phyloP scores from a whole-genome alignment of 2,113 vertebrate genomes.

The Halcyon malimbica region DNA sequence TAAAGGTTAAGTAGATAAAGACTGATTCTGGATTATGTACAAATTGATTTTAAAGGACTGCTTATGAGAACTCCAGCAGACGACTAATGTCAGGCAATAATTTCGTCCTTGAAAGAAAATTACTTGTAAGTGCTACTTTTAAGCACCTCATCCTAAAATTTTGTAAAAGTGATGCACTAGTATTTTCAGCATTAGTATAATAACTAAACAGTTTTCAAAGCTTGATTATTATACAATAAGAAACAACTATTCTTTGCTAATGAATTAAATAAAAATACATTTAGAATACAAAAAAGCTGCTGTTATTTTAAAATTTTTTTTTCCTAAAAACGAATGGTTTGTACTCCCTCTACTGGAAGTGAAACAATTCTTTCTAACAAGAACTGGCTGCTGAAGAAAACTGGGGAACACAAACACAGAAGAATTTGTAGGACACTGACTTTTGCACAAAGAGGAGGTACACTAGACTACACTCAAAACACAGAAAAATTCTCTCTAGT shows the following conservation, averaged over 20 bases:
- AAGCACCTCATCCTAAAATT: neutral
- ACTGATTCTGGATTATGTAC: neutral
- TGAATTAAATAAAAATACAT: neutral
- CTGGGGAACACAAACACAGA: neutral
- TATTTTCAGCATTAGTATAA: neutral
- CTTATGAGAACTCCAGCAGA: neutral
- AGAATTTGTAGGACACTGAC: neutral
- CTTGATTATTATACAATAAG: neutral
- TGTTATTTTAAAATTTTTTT: neutral
- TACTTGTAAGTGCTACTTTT: neutral
- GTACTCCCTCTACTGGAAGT: conserved; percentile 41
- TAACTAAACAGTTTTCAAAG: neutral
- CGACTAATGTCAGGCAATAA: neutral
- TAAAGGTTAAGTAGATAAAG: conserved; percentile 17
- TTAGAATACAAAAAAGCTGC: neutral
- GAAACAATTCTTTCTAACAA: neutral
- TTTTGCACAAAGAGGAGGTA: neutral
- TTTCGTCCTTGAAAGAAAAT: neutral
- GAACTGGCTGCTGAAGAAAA: neutral
- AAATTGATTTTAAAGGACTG: neutral
- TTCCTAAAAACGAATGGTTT: neutral
- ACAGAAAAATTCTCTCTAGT: neutral
- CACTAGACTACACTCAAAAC: neutral
- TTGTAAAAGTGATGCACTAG: neutral
- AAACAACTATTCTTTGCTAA: neutral